These are phyloP conservation scores for Euschistus heros DNA, from an alignment of 1,140 invertebrate species.

Conservation along the genomic window DNA sequence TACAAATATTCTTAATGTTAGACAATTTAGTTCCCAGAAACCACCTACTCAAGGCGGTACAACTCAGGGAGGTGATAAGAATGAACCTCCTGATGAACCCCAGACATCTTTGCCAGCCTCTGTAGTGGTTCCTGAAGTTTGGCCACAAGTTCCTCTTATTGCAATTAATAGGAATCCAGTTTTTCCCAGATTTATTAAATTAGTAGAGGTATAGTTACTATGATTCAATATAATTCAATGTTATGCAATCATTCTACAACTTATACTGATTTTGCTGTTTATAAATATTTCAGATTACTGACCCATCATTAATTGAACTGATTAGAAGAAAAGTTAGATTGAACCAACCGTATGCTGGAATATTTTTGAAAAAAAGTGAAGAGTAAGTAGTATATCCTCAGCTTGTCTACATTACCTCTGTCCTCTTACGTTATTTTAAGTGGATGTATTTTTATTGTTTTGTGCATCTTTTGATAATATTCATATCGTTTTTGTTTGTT, in stretches of 20 bases:
- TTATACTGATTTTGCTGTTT: too few relatives aligned
- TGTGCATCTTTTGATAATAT: too few relatives aligned
- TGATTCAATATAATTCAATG: too few relatives aligned
- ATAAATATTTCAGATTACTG: constrained; percentile 54
- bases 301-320: constrained; percentile 80
- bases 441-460: too few relatives aligned
- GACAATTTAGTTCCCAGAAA: constrained; percentile 4
- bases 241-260: too few relatives aligned
- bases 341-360: constrained; percentile 94
- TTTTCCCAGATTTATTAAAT: constrained; percentile 96
- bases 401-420: too few relatives aligned
- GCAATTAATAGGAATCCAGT: constrained; percentile 90
- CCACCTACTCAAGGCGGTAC: background rate
- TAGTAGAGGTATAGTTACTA: constrained; percentile 65
- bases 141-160: constrained; percentile 91
- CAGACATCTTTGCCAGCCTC: constrained; percentile 56
- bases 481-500: too few relatives aligned
- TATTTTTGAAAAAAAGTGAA: constrained; percentile 90
- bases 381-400: constrained; percentile 52
- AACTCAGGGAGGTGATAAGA: constrained; percentile 5
- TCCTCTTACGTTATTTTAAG: too few relatives aligned
- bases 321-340: constrained; percentile 88
- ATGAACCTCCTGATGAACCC: constrained; percentile 1
- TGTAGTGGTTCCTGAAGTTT: constrained; percentile 90
- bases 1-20: background rate